Evolutionary conservation across 2,888 invertebrate genomes (phyloP).

Genomic region (Yponomeuta malinellus): DNA sequence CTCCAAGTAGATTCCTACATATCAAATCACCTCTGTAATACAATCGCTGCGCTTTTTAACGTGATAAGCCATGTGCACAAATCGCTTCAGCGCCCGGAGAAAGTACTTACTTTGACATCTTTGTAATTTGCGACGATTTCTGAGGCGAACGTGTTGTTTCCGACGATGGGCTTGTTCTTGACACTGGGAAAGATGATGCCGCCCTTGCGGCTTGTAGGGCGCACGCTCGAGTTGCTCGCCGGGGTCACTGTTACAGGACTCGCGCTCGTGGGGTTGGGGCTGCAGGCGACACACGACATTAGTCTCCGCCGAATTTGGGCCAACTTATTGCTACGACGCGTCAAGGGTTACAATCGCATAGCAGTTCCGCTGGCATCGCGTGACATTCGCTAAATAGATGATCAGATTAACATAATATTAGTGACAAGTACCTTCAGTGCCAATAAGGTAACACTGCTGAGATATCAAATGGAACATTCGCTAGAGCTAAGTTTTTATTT

Average conservation of each 20-base stretch:
- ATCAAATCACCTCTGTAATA: background rate
- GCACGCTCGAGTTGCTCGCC: conserved; percentile 46
- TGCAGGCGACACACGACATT: conserved; percentile 61
- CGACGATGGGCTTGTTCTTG: conserved; percentile 90
- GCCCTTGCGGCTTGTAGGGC: conserved; percentile 79
- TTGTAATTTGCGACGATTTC: conserved; percentile 85
- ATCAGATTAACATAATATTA: background rate
- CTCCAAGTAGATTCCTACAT: background rate
- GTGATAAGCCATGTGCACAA: background rate
- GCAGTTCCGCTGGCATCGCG: conserved; percentile 22
- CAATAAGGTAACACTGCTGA: background rate
- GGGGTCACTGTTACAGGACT: conserved; percentile 54
- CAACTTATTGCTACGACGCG: conserved; percentile 24
- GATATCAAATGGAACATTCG: background rate
- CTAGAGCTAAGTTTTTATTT: background rate
- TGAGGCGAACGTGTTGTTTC: conserved; percentile 88
- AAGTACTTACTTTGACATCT: conserved; percentile 85
- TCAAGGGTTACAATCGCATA: conserved; percentile 32
- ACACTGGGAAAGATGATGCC: conserved; percentile 94
- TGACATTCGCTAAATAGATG: background rate
- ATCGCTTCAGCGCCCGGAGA: background rate
- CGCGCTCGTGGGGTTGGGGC: conserved; percentile 55
- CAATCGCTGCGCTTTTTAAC: background rate
- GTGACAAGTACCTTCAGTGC: background rate
- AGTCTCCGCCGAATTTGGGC: conserved; percentile 40